Evolutionary conservation across 2,797 vertebrate species (phyloP).

Genomic region (Peromyscus melanophrys): DNA sequence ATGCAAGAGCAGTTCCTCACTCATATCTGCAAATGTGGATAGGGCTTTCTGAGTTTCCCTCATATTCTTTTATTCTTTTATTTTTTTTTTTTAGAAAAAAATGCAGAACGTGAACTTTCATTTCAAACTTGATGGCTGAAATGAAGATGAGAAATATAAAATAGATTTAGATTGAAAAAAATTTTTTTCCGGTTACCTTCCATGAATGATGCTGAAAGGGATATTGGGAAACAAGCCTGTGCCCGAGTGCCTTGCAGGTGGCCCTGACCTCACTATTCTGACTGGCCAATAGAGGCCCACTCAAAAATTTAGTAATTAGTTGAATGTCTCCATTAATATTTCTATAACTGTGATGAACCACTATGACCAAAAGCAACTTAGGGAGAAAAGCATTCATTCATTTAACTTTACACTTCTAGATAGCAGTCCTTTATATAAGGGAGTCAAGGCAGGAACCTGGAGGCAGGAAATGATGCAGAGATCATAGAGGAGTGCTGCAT

Average conservation of each 20-base stretch:
- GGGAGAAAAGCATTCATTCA: background rate
- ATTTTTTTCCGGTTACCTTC: background rate
- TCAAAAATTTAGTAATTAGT: background rate
- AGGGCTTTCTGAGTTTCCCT: constrained; percentile 23
- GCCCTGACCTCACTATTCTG: background rate
- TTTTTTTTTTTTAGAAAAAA: background rate
- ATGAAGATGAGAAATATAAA: background rate
- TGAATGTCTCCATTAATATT: background rate
- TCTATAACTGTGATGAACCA: too few species aligned
- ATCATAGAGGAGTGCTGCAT: background rate
- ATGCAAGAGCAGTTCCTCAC: background rate
- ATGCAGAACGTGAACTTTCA: background rate
- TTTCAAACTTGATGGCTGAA: background rate
- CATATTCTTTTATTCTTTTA: constrained; percentile 56
- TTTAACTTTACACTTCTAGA: background rate
- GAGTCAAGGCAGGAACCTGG: too few species aligned
- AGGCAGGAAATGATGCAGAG: background rate
- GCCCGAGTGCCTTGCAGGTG: background rate
- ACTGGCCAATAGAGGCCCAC: background rate
- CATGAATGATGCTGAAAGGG: background rate
- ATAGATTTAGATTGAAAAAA: background rate
- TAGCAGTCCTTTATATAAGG: too few species aligned
- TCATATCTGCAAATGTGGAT: constrained; percentile 37
- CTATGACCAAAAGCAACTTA: background rate
- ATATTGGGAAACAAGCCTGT: background rate